Conservation (phyloP, 2,888 invertebrate species). For the Pristionchus maxplancki region DNA sequence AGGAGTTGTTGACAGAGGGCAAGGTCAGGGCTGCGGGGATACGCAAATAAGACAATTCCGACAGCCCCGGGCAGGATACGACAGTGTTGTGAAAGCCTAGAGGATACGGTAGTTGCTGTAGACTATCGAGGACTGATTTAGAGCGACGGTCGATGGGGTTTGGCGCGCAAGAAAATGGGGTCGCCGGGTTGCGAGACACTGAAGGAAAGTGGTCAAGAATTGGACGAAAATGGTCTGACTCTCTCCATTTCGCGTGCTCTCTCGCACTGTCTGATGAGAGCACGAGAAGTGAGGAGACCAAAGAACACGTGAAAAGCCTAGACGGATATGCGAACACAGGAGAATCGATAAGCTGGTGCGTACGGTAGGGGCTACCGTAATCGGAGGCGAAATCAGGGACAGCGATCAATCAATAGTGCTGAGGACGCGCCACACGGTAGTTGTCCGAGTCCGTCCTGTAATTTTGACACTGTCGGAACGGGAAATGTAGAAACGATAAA, state of each 20-base stretch:
- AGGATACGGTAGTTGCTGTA: not conserved
- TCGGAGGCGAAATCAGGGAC: not conserved
- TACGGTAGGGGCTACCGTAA: conserved; percentile 15
- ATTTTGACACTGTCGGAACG: conserved; percentile 9
- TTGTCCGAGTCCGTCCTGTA: conserved; percentile 63
- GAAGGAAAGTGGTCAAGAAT: not conserved
- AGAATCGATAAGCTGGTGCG: not conserved
- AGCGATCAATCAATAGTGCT: conserved; percentile 53
- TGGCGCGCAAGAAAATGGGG: conserved; percentile 43
- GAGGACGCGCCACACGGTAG: conserved; percentile 62
- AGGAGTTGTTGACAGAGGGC: no score
- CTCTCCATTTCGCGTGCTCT: not conserved
- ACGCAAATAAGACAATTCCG: not conserved
- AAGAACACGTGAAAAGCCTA: not conserved
- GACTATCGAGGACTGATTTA: not conserved
- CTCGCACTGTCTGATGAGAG: not conserved
- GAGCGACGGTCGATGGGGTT: conserved; percentile 23
- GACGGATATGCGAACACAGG: not conserved
- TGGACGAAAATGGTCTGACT: not conserved
- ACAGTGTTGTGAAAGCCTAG: not conserved
- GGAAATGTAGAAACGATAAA: not conserved
- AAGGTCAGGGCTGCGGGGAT: no score
- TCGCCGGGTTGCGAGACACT: not conserved
- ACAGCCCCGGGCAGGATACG: not conserved
- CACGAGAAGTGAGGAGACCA: not conserved